Evolutionary conservation across 2,888 invertebrate species (phyloP).

Genomic region (Andrena trimmerana): DNA sequence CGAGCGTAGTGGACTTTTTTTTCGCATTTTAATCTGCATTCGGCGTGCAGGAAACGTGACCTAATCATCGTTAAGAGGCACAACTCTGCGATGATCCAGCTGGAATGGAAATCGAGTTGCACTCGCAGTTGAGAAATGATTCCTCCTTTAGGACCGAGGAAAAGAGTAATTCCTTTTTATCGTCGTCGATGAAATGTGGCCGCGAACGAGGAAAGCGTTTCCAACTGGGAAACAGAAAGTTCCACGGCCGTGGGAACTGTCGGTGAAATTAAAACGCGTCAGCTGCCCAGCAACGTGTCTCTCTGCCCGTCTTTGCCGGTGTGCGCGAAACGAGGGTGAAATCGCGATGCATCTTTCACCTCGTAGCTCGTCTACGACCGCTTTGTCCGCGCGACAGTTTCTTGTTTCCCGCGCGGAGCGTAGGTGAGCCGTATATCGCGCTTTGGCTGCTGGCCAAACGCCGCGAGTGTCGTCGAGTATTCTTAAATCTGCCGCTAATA

Average conservation of each 20-base stretch:
- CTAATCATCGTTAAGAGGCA: neutral
- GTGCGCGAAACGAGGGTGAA: constrained; percentile 29
- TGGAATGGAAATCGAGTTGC: neutral
- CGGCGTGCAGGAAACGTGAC: neutral
- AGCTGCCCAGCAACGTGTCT: constrained; percentile 12
- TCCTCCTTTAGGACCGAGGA: too few relatives aligned
- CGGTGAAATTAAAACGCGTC: constrained; percentile 40
- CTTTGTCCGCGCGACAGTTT: constrained; percentile 55
- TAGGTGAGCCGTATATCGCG: constrained; percentile 14
- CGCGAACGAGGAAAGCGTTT: neutral
- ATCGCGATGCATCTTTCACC: constrained; percentile 52
- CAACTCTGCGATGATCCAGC: neutral
- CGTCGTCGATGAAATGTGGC: neutral
- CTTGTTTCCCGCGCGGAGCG: constrained; percentile 29
- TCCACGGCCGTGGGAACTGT: constrained; percentile 13
- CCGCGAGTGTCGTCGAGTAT: constrained; percentile 46
- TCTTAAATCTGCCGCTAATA: constrained; percentile 64
- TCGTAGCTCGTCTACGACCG: constrained; percentile 17
- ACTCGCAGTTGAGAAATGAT: neutral
- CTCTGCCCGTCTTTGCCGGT: neutral
- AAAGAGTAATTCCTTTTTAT: neutral
- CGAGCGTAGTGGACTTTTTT: constrained; percentile 6
- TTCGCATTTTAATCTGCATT: constrained; percentile 19
- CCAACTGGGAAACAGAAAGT: constrained; percentile 8
- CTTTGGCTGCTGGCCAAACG: constrained; percentile 60